phyloP scores from a whole-genome alignment of 2,888 invertebrate species.

The Disparrhopalites patrizii region DNA sequence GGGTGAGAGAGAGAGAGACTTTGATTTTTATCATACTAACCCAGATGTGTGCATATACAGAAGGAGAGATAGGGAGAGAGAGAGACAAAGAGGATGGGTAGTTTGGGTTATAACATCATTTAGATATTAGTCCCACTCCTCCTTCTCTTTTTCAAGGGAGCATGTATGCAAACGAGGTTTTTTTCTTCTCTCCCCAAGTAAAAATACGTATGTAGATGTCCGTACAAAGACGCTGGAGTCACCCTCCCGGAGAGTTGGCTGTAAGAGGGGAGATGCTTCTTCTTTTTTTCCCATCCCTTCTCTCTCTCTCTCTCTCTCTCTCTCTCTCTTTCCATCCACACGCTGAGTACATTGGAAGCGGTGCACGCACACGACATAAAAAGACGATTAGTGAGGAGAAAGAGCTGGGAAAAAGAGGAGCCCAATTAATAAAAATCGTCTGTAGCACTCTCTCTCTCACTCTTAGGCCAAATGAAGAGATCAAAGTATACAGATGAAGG shows the following conservation, averaged over 20 bases:
- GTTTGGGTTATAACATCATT: no score
- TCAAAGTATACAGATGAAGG: constrained; percentile 34
- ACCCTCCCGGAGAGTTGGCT: not conserved
- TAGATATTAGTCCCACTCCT: no score
- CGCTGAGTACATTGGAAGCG: not conserved
- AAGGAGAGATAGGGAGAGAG: constrained; percentile 4
- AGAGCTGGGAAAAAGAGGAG: constrained; percentile 30
- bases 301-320: constrained; percentile 2
- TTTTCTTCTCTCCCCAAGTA: no score
- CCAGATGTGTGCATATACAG: constrained; percentile 13
- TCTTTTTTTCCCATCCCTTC: not conserved
- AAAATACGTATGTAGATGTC: no score
- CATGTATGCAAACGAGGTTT: no score
- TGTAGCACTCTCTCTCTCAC: constrained; percentile 29
- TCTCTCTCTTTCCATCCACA: constrained; percentile 1
- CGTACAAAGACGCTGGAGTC: no score
- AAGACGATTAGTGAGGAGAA: constrained; percentile 38
- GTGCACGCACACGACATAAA: constrained; percentile 37
- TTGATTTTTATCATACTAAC: constrained; percentile 14
- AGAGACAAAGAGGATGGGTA: no score
- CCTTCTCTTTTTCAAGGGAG: no score
- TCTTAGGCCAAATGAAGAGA: constrained; percentile 35
- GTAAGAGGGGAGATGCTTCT: not conserved
- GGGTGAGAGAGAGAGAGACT: not conserved
- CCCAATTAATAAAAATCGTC: constrained; percentile 41